Percentiles rank a stretch among this genome's conserved stretches.
phyloP scores from a whole-genome alignment of 2,888 invertebrate species.

The Drosophila ezoana region DNA sequence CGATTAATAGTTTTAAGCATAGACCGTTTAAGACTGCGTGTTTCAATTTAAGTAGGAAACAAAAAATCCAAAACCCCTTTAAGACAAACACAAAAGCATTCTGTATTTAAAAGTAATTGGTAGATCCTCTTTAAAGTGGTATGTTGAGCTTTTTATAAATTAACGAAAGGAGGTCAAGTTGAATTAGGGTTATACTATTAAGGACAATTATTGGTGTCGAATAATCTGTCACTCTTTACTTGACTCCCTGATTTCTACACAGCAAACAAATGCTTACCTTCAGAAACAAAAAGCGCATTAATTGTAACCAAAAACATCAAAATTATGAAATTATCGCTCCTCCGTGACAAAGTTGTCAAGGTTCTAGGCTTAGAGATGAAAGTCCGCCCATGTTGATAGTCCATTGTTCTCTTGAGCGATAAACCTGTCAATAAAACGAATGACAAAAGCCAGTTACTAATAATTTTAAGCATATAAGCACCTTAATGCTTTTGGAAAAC shows the following conservation, averaged over 20 bases:
- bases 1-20: too few relatives aligned
- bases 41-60: too few relatives aligned
- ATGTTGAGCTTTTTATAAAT: too few relatives aligned
- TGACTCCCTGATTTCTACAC: too few relatives aligned
- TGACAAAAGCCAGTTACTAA: slow-evolving; percentile 24
- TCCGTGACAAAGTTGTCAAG: slow-evolving; percentile 1
- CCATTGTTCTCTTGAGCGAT: slow-evolving; percentile 61
- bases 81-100: background rate
- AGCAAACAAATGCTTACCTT: slow-evolving; percentile 42
- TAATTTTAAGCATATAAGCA: background rate
- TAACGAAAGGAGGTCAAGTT: too few relatives aligned
- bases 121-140: background rate
- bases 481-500: background rate
- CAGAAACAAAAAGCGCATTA: slow-evolving; percentile 21
- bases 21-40: too few relatives aligned
- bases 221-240: too few relatives aligned
- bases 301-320: slow-evolving; percentile 23
- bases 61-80: too few relatives aligned
- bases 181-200: too few relatives aligned
- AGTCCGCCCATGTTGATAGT: slow-evolving; percentile 38
- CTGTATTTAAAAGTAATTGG: background rate
- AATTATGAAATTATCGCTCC: slow-evolving; percentile 16
- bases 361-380: slow-evolving; percentile 11
- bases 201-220: too few relatives aligned
- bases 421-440: slow-evolving; percentile 27